phyloP scores from a whole-genome alignment of 64 coral and sea anemone species.

The Actinia tenebrosa region DNA sequence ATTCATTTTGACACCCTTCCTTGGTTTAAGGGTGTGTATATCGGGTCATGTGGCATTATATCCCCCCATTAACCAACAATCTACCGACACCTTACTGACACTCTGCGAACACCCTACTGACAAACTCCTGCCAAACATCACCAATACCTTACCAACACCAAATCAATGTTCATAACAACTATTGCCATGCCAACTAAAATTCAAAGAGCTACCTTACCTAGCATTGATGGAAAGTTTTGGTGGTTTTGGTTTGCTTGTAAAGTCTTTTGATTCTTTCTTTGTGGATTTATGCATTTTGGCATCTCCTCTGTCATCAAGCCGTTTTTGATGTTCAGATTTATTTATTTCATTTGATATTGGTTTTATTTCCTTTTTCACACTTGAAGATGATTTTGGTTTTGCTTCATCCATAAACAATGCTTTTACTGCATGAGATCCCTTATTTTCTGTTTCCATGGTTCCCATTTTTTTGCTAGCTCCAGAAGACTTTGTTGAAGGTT shows the following conservation, averaged over 20 bases:
- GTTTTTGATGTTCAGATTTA: slow-evolving; percentile 1
- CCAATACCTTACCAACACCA: too few species aligned
- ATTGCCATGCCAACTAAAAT: too few species aligned
- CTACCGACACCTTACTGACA: too few species aligned
- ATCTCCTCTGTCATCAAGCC: not conserved
- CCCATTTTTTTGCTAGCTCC: not conserved
- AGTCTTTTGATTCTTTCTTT: slow-evolving; percentile 48
- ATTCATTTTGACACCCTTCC: too few species aligned
- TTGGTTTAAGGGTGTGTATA: too few species aligned
- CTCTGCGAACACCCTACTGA: too few species aligned
- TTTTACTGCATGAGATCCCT: slow-evolving; percentile 6
- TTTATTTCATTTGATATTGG: not conserved
- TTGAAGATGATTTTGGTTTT: slow-evolving; percentile 3
- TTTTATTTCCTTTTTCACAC: slow-evolving; percentile 6
- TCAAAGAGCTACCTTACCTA: not conserved
- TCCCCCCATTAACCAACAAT: too few species aligned
- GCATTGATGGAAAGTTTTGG: slow-evolving; percentile 67
- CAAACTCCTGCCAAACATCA: too few species aligned
- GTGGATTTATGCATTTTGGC: not conserved
- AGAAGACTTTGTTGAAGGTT: not conserved
- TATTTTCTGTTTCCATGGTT: not conserved
- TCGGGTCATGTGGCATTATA: too few species aligned
- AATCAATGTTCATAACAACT: too few species aligned
- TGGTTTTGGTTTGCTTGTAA: slow-evolving; percentile 61
- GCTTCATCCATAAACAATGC: not conserved